Evolutionary conservation across 2,113 vertebrate species (phyloP).

Genomic region (Elaphurus davidianus): DNA sequence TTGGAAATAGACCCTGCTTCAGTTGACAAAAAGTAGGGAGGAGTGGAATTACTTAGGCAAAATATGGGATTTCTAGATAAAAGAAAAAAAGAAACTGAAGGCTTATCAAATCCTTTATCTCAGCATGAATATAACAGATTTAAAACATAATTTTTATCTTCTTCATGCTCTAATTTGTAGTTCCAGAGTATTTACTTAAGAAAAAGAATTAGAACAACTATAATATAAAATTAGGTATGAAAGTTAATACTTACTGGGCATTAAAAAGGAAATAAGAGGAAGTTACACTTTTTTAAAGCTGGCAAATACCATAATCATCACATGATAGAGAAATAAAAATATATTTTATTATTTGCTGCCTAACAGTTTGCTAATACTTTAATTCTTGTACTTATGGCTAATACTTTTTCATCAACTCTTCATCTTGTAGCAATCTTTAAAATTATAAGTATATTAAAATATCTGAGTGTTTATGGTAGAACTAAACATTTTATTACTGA

Average conservation of each 20-base stretch:
- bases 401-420: not conserved
- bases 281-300: not conserved
- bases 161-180: not conserved
- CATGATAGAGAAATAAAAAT: not conserved
- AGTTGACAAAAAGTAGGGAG: not conserved
- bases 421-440: not conserved
- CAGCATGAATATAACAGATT: not conserved
- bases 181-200: not conserved
- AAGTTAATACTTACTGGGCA: not conserved
- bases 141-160: not conserved
- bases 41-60: not conserved
- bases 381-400: not conserved
- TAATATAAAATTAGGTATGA: not conserved
- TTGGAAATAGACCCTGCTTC: not conserved
- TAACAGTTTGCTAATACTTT: not conserved
- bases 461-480: not conserved
- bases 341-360: not conserved
- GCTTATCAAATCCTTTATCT: not conserved
- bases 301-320: not conserved
- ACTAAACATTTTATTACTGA: not conserved
- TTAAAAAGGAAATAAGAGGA: not conserved
- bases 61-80: not conserved
- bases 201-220: not conserved
- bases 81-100: not conserved
- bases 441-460: not conserved